Percentiles rank a stretch among this genome's conserved stretches.
phyloP scores from a whole-genome alignment of 1,140 invertebrate species.

The Procambarus clarkii region DNA sequence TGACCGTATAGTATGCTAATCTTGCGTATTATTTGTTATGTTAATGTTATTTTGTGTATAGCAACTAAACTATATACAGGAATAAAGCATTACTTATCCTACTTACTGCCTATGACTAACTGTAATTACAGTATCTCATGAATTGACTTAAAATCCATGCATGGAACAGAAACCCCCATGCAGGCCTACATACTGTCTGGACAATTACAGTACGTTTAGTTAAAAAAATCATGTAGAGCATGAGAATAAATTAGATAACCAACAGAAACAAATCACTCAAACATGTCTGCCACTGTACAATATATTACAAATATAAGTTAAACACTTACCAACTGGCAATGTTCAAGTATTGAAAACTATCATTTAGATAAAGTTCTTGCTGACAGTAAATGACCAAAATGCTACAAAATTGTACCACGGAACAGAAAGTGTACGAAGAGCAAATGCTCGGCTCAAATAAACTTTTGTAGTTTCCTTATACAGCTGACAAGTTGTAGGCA shows the following conservation, averaged over 20 bases:
- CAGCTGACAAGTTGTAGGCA: constrained; percentile 58
- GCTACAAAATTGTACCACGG: constrained; percentile 60
- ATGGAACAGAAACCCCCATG: constrained; percentile 67
- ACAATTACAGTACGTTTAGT: constrained; percentile 68
- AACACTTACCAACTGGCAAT: constrained; percentile 70
- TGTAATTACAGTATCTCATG: constrained; percentile 38
- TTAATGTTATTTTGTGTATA: constrained; percentile 29
- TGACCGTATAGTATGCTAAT: background rate
- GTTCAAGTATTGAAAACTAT: constrained; percentile 69
- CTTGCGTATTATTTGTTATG: background rate
- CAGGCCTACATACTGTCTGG: constrained; percentile 62
- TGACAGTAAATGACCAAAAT: constrained; percentile 56
- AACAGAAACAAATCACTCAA: constrained; percentile 62
- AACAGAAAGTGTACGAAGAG: constrained; percentile 49
- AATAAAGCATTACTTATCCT: constrained; percentile 64
- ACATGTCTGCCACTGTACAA: constrained; percentile 67
- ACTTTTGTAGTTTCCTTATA: constrained; percentile 67
- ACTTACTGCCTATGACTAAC: constrained; percentile 60
- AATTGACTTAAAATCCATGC: constrained; percentile 4
- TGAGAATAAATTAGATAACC: constrained; percentile 64
- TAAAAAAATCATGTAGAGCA: constrained; percentile 63
- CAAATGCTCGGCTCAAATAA: constrained; percentile 15
- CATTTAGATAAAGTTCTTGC: constrained; percentile 61
- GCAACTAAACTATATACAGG: constrained; percentile 66
- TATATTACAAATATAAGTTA: constrained; percentile 68